phyloP scores from a whole-genome alignment of 1,140 invertebrate species.

The Diuraphis noxia region DNA sequence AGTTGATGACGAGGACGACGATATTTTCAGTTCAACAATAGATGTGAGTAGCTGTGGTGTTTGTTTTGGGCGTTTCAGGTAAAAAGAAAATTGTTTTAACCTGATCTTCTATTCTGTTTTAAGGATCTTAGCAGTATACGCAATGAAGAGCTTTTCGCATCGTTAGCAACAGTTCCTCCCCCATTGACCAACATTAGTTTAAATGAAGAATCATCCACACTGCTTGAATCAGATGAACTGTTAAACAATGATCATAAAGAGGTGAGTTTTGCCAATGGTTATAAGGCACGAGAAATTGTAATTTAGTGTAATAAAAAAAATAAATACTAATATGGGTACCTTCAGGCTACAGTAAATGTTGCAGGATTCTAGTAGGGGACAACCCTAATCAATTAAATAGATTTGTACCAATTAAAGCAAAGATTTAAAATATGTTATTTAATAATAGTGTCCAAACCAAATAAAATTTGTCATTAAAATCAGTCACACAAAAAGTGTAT shows the following conservation, averaged over 20 bases:
- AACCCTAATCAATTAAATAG: not conserved
- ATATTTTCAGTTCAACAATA: slow-evolving; percentile 77
- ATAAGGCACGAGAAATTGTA: not conserved
- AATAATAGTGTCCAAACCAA: not conserved
- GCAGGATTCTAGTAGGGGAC: not conserved
- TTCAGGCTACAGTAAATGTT: not conserved
- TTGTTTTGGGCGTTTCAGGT: not conserved
- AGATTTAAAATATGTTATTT: not conserved
- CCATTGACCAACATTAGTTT: not conserved
- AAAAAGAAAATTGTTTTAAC: not conserved
- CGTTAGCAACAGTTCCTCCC: not conserved
- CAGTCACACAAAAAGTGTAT: not conserved
- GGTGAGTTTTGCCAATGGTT: not conserved
- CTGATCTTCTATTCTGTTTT: not conserved
- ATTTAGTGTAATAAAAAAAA: not conserved
- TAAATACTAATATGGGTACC: not conserved
- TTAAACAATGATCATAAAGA: not conserved
- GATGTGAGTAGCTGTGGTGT: slow-evolving; percentile 66
- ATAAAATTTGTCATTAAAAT: not conserved
- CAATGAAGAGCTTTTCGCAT: not conserved
- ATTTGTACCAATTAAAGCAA: not conserved
- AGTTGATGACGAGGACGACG: slow-evolving; percentile 68
- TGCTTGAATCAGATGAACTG: not conserved
- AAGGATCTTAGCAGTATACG: slow-evolving; percentile 5
- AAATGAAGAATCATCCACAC: not conserved